A percentile compares a stretch with the other conserved stretches of the same genome.
Conservation (phyloP, 2,113 vertebrate genomes). For the Mustela nigripes region DNA sequence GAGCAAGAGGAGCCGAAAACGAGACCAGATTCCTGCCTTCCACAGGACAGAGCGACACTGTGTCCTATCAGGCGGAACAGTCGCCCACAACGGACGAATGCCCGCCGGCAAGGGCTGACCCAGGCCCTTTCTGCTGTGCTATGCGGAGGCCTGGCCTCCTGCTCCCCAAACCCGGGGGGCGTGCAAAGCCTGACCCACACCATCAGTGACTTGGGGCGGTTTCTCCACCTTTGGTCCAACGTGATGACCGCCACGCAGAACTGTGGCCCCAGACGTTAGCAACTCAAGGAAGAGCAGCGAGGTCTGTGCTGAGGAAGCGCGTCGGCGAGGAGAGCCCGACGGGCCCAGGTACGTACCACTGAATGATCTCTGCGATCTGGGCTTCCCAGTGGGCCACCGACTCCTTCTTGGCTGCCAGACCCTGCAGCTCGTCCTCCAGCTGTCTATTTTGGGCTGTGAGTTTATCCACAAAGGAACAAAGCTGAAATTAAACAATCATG, state of each 20-base stretch:
- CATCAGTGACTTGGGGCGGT: accelerated
- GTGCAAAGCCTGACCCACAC: background rate
- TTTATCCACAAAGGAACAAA: constrained; percentile 95
- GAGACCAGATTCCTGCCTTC: accelerated
- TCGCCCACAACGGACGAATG: accelerated
- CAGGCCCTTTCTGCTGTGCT: accelerated
- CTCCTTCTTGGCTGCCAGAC: constrained; percentile 95
- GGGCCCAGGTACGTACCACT: constrained; percentile 89
- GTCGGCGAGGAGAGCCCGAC: accelerated
- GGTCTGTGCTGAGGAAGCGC: accelerated
- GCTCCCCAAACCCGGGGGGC: accelerated
- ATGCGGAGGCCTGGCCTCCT: accelerated
- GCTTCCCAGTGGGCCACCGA: constrained; percentile 99
- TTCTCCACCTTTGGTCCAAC: accelerated
- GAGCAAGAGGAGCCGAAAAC: accelerated
- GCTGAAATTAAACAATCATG: constrained; percentile 85
- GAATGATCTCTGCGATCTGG: constrained; percentile 99
- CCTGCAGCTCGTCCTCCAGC: constrained; percentile 96
- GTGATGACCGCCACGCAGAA: accelerated
- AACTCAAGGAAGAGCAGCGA: accelerated
- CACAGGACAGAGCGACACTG: background rate
- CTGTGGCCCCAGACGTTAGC: background rate
- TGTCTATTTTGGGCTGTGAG: constrained; percentile 95
- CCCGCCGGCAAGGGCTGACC: background rate
- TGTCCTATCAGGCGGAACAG: background rate